Conservation (phyloP, 2,888 invertebrate species). For the Metopia argyrocephala region DNA sequence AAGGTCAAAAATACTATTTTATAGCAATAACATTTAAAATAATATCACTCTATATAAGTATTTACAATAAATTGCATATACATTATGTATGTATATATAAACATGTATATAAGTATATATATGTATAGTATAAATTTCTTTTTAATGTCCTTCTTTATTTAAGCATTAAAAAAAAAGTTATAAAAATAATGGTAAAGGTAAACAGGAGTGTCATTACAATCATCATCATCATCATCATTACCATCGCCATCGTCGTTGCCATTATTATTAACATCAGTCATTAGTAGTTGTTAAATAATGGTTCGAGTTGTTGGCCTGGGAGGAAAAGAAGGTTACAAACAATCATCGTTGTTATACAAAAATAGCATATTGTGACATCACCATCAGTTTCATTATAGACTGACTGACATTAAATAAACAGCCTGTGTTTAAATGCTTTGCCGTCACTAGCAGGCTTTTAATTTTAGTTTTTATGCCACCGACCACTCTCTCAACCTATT, state of each 20-base stretch:
- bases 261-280: constrained; percentile 41
- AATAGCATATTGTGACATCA: constrained; percentile 58
- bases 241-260: constrained; percentile 9
- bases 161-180: background rate
- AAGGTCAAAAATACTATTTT: too few species aligned
- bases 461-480: constrained; percentile 20
- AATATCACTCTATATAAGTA: background rate
- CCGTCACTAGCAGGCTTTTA: constrained; percentile 26
- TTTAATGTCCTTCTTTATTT: background rate
- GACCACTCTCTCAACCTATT: background rate
- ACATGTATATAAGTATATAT: background rate
- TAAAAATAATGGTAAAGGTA: constrained; percentile 6
- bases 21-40: background rate
- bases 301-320: constrained; percentile 34
- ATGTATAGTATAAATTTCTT: background rate
- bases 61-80: background rate
- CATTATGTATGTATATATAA: too few species aligned
- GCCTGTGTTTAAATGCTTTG: background rate
- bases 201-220: constrained; percentile 50
- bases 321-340: background rate
- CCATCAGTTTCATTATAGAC: constrained; percentile 31
- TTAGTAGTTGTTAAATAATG: constrained; percentile 62
- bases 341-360: background rate
- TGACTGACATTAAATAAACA: constrained; percentile 34
- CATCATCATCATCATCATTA: constrained; percentile 17